Evolutionary conservation across 2,888 invertebrate species (phyloP), one percentile per base, ranked within the genome.

Genomic region (Drosophila tripunctata): DNA sequence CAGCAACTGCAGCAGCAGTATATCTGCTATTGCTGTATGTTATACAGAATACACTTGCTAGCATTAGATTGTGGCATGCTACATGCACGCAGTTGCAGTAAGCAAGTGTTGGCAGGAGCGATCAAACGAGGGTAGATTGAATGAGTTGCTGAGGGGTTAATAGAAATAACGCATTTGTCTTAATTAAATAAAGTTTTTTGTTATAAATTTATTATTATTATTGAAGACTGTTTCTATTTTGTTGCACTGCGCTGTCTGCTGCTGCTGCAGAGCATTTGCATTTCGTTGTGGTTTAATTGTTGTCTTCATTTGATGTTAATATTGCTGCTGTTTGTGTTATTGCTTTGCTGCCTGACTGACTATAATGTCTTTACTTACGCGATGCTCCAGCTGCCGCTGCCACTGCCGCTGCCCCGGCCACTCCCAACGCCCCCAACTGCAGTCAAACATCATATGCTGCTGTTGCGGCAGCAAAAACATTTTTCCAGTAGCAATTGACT

Each of bases 401-500:
- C 27, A n/a, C 3, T 6, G 12, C 31, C 40, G 3, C 17, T 12
- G 7, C 41, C n/a, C 24, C 12, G 4, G 3, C 4, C 19, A 15
- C 40, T 5, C 0, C 8, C 19, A 6, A 55, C 30, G 14, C n/a
- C 38, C 30, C 22, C 31, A 38, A 55, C 66, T 60, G 58, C 76
- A 77, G 60, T 66, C 67, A 63, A 81, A 84, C 76, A 70, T 78
- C 70, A 82, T 67, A 78, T 73, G 73, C 48, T 75, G 65, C 31
- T 52, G 60, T 51, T 61, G 66, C 54, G 31, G 72, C 72, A 54
- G 57, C 64, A 55, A 56, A 51, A 74, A 71, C 78, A 84, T 81
- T 81, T 81, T 71, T 79, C 68, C 77, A 82, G 81, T 82, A 79
- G 85, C 85, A 82, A 85, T 83, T 83, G 78, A 67, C 80, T 83